Evolutionary conservation across 2,113 vertebrate genomes (phyloP), one percentile per base, ranked within the genome.

Genomic region (Ellobius talpinus): DNA sequence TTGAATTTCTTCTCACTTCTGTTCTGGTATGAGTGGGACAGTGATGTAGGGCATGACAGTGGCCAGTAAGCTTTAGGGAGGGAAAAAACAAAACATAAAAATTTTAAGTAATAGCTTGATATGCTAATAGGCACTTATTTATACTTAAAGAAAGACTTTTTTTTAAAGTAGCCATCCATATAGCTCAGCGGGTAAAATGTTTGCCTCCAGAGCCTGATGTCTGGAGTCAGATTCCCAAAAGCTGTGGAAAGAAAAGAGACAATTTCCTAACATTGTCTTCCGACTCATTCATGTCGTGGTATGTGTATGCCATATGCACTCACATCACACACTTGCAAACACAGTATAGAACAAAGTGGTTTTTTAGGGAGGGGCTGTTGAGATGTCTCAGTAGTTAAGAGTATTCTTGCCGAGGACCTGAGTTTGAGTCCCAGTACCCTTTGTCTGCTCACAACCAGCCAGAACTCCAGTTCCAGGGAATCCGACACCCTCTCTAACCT

Each of bases 101-200:
- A 23, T 91, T 92, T 8, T 6, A n/a, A 65, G 45, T 85, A 89
- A 81, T 24, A 39, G 58, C 13, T 91, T 76, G 39, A 88, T 70
- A 6, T 52, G 19, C 19, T 93, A 81, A 39, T 85, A 82, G 2
- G 52, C 97, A 7, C 14, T 93, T 95, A 36, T n/a, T 89, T 93
- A 76, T 93, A 95, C 73, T 90, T 17, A 82, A 58, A 39, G 55
- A n/a, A 89, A 58, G 55, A 58, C 29, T 96, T 29, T 26, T 11
- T 82, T 61, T 81, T 55, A 24, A 82, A 82, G 36, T 61, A 39
- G 55, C 79, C 36, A 58, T 61, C 52, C 23, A 82, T 55, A 13
- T 61, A 24, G 21, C 12, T 61, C 39, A 16, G 58, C 42, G 12
- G 13, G n/a, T 29, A 42, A 29, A 29, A 39, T 63, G 81, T 39